phyloP scores from a whole-genome alignment of 2,888 invertebrate species.

The Pristionchus arcanus region DNA sequence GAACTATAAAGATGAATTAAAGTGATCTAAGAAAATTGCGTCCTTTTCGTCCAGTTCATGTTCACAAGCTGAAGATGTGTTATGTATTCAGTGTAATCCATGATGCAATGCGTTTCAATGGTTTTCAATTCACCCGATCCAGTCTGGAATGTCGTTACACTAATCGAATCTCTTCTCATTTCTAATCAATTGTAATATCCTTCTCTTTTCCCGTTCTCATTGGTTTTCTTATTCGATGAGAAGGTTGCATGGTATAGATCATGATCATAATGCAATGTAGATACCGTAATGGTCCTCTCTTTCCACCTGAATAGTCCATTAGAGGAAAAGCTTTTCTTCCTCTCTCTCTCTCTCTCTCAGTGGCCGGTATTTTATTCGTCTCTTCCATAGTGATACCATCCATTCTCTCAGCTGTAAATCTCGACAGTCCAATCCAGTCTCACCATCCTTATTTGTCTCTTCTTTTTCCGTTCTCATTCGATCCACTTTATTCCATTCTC shows the following conservation, averaged over 20 bases:
- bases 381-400: slow-evolving; percentile 5
- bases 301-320: background rate
- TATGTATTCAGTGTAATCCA: background rate
- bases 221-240: background rate
- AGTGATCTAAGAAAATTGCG: slow-evolving; percentile 18
- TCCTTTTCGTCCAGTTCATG: background rate
- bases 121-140: background rate
- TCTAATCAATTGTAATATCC: background rate
- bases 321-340: background rate
- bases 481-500: background rate
- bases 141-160: background rate
- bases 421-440: slow-evolving; percentile 23
- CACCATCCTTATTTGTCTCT: slow-evolving; percentile 19
- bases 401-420: slow-evolving; percentile 36
- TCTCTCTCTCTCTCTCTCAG: background rate
- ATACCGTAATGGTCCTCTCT: slow-evolving; percentile 15
- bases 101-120: background rate
- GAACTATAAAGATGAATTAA: slow-evolving; percentile 9
- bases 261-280: slow-evolving; percentile 8
- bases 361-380: slow-evolving; percentile 1
- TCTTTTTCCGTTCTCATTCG: background rate
- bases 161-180: slow-evolving; percentile 19
- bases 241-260: slow-evolving; percentile 37
- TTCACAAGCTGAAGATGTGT: background rate
- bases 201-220: background rate